These are phyloP conservation scores for Drosophila affinis DNA, from an alignment of 2,888 invertebrate genomes.

Conservation along the genomic window DNA sequence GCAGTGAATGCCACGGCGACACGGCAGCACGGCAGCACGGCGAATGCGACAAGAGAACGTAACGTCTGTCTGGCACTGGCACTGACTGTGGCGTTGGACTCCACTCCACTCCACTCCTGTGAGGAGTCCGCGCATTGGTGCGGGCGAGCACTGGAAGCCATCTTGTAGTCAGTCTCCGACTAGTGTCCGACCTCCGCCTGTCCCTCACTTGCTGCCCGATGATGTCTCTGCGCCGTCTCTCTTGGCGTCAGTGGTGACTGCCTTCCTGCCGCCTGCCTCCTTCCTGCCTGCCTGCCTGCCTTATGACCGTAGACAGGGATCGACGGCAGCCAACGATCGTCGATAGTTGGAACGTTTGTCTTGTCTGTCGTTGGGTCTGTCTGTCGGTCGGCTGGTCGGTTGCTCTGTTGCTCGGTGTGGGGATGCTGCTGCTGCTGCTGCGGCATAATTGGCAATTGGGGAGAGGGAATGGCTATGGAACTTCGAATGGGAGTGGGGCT, in stretches of 20 bases:
- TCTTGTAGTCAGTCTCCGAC: slow-evolving; percentile 32
- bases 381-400: too few relatives aligned
- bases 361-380: slow-evolving; percentile 41
- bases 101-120: background rate
- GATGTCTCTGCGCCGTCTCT: slow-evolving; percentile 22
- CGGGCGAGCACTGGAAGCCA: slow-evolving; percentile 50
- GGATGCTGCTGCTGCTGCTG: slow-evolving; percentile 38
- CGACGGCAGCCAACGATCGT: slow-evolving; percentile 58
- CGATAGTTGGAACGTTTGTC: slow-evolving; percentile 76
- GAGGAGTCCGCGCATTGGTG: slow-evolving; percentile 31
- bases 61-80: slow-evolving; percentile 41
- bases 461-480: slow-evolving; percentile 71
- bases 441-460: slow-evolving; percentile 79
- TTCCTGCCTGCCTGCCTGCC: slow-evolving; percentile 30
- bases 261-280: slow-evolving; percentile 28
- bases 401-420: slow-evolving; percentile 14
- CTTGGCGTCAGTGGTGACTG: slow-evolving; percentile 40
- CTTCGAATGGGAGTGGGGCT: slow-evolving; percentile 3
- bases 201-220: slow-evolving; percentile 9
- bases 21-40: slow-evolving; percentile 53
- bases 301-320: slow-evolving; percentile 60
- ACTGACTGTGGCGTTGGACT: background rate
- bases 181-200: slow-evolving; percentile 4
- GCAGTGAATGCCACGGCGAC: slow-evolving; percentile 38
- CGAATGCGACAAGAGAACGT: slow-evolving; percentile 37